Evolutionary conservation across 2,113 vertebrate species (phyloP), one percentile per base, ranked within the genome.

Genomic region (Chaetorhynchus papuensis): DNA sequence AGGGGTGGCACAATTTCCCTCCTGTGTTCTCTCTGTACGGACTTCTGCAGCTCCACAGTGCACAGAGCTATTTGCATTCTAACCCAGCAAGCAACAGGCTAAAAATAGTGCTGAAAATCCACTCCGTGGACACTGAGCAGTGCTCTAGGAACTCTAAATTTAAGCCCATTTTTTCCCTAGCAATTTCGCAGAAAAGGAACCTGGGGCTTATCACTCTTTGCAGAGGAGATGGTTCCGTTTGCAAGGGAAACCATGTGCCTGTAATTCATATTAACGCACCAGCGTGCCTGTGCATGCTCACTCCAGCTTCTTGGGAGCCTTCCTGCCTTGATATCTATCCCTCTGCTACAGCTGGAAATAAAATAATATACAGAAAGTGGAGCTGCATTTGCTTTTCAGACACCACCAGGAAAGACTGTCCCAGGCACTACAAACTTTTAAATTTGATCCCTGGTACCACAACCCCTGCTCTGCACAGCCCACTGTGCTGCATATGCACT

Each of bases 181-280:
- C 57, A 94, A 79, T 95, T 92, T 66, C 2, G 0, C 52, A 76
- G 53, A 30, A 28, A 33, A 72, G 59, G 52, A 57, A 11, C 10
- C 82, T 18, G 30, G 47, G 65, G 77, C 68, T 97, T 95, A 94
- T 94, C 92, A 42, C 56, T 87, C 69, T 81, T 63, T 82, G 74
- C 93, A 91, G 90, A 92, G 66, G 42, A 94, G 24, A 31, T 66
- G 77, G 83, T 93, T 69, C 83, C 2, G 0, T 87, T 56, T 93
- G 50, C 76, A 74, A 56, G 52, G 74, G 68, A 76, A 87, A 47
- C 39, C 66, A 33, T 37, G 44, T 74, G 79, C 65, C 64, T 84
- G 4, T 44, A 69, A 89, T 92, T 42, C 81, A 95, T 96, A 96
- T 94, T 96, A 94, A 96, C 90, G 57, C 45, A 61, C 7, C 37